phyloP scores from a whole-genome alignment of 2,888 invertebrate species.

The Limenitis camilla region DNA sequence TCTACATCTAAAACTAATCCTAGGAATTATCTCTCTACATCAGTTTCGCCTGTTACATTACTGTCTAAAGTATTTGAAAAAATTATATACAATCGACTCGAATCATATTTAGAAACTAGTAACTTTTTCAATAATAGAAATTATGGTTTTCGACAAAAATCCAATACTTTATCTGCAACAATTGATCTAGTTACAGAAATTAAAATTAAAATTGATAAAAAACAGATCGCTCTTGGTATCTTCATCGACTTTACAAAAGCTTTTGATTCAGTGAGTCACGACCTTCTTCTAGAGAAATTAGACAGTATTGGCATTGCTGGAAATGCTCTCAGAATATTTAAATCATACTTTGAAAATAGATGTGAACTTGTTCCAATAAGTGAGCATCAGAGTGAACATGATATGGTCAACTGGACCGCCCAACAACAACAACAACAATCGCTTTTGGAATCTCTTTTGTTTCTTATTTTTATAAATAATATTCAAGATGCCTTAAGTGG shows the following conservation, averaged over 20 bases:
- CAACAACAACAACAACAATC: background rate
- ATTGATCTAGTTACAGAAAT: background rate
- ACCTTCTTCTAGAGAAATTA: background rate
- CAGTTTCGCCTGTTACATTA: slow-evolving; percentile 6
- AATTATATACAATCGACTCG: slow-evolving; percentile 1
- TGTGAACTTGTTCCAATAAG: background rate
- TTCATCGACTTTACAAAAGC: background rate
- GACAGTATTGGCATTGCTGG: background rate
- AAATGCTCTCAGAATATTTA: background rate
- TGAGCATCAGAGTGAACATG: background rate
- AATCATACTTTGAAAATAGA: background rate
- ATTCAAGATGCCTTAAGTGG: background rate
- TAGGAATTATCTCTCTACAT: slow-evolving; percentile 19
- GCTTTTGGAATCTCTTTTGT: background rate
- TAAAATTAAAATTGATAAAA: too few relatives aligned
- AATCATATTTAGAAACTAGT: background rate
- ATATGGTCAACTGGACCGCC: background rate
- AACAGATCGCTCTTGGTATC: background rate
- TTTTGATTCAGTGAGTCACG: background rate
- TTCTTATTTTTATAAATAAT: background rate
- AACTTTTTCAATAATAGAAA: background rate
- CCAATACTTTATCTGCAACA: slow-evolving; percentile 8
- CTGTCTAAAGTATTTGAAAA: slow-evolving; percentile 11
- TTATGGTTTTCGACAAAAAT: background rate
- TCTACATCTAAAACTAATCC: slow-evolving; percentile 19